Conservation (phyloP, 1,140 invertebrate genomes). For the Brachionus sp. region DNA sequence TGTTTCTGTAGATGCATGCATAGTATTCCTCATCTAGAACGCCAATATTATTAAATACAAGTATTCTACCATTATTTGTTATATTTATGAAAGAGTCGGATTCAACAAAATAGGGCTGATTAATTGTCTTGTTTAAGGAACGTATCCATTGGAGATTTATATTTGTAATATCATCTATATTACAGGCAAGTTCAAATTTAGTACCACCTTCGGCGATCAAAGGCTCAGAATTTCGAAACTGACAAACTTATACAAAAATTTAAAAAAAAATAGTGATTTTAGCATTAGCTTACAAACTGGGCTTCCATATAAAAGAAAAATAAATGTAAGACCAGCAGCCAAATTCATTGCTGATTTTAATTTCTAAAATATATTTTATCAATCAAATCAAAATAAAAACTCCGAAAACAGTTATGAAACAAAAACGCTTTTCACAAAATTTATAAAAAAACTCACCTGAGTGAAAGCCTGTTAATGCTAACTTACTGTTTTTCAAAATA, state of each 20-base stretch:
- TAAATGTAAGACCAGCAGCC: not conserved
- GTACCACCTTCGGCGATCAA: not conserved
- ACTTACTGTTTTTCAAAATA: not conserved
- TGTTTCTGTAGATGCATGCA: not conserved
- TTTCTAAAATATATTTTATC: not conserved
- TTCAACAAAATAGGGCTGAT: not conserved
- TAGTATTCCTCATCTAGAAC: slow-evolving; percentile 8
- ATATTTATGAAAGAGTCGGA: not conserved
- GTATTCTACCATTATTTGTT: not conserved
- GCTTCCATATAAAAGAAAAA: not conserved
- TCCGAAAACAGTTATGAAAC: not conserved
- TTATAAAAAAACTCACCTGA: not conserved
- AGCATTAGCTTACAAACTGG: not conserved
- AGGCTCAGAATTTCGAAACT: not conserved
- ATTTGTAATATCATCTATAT: not conserved
- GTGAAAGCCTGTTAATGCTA: not conserved
- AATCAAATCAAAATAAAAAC: not conserved
- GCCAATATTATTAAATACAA: not conserved
- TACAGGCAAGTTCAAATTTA: not conserved
- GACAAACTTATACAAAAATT: not conserved
- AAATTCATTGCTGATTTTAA: not conserved
- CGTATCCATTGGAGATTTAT: not conserved
- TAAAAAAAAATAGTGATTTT: not conserved
- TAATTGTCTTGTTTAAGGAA: not conserved
- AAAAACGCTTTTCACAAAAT: not conserved